Conservation (phyloP, 2,797 vertebrate species). For the Hemibagrus guttatus region DNA sequence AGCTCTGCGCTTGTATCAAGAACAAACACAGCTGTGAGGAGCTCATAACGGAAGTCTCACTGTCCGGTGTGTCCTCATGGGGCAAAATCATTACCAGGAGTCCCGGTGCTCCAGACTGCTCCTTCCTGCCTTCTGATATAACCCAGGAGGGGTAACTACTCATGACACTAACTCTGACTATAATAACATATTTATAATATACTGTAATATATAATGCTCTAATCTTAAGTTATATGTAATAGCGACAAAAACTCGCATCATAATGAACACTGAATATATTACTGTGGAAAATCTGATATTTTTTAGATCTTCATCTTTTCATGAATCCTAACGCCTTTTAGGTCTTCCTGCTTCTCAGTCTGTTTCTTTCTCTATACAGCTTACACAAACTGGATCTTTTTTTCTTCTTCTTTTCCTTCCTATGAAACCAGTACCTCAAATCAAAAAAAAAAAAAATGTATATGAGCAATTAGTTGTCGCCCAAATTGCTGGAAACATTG, state of each 20-base stretch:
- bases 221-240: too few relatives aligned
- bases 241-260: not conserved
- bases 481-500: constrained; percentile 76
- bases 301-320: not conserved
- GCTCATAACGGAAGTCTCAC: constrained; percentile 53
- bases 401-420: not conserved
- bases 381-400: constrained; percentile 11
- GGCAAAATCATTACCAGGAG: constrained; percentile 55
- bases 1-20: constrained; percentile 54
- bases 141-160: not conserved
- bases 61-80: constrained; percentile 45
- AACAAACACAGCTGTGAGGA: constrained; percentile 63
- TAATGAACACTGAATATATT: too few relatives aligned
- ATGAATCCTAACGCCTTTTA: not conserved
- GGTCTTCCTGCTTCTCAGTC: not conserved
- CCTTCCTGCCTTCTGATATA: constrained; percentile 54
- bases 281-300: too few relatives aligned
- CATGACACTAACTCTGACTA: not conserved
- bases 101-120: constrained; percentile 49
- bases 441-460: constrained; percentile 16
- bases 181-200: not conserved
- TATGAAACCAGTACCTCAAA: not conserved
- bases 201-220: not conserved
- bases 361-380: not conserved
- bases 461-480: constrained; percentile 65